Percentiles rank a stretch among this genome's conserved stretches.
phyloP scores from a whole-genome alignment of 2,888 invertebrate species.

The Yponomeuta cagnagella region DNA sequence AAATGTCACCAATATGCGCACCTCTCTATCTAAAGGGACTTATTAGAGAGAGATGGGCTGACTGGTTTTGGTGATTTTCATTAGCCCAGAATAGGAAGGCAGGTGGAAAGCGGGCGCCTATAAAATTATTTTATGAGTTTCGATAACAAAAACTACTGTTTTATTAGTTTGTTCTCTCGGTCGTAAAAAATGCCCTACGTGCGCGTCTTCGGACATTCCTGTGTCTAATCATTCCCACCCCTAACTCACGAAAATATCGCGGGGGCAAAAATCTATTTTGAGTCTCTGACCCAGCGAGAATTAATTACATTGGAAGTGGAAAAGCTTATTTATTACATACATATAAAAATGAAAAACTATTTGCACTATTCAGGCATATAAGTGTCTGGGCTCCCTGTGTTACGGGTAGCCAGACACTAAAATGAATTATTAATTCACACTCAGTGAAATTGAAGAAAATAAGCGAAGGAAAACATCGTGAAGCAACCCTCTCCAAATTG shows the following conservation, averaged over 20 bases:
- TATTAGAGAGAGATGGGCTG: neutral
- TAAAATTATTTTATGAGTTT: constrained; percentile 8
- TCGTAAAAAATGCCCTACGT: neutral
- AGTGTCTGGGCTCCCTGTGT: no score
- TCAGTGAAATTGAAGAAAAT: no score
- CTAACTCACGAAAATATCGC: neutral
- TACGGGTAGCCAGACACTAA: no score
- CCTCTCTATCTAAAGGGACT: neutral
- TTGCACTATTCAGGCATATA: no score
- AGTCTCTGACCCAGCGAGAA: no score
- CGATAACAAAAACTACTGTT: constrained; percentile 12
- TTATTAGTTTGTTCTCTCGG: constrained; percentile 1
- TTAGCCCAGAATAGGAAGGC: constrained; percentile 6
- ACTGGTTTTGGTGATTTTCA: constrained; percentile 10
- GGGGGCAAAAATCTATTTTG: no score
- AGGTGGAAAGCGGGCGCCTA: constrained; percentile 9
- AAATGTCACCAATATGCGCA: constrained; percentile 8
- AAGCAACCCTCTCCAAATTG: no score
- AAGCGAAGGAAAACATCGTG: no score
- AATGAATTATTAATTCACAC: no score
- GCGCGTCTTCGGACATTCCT: neutral
- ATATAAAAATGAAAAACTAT: no score
- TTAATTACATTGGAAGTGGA: no score
- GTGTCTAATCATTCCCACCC: neutral
- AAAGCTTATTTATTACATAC: no score